Base-by-base conservation (phyloP, 2,888 invertebrate species). In the Clistopyga incitator region DNA sequence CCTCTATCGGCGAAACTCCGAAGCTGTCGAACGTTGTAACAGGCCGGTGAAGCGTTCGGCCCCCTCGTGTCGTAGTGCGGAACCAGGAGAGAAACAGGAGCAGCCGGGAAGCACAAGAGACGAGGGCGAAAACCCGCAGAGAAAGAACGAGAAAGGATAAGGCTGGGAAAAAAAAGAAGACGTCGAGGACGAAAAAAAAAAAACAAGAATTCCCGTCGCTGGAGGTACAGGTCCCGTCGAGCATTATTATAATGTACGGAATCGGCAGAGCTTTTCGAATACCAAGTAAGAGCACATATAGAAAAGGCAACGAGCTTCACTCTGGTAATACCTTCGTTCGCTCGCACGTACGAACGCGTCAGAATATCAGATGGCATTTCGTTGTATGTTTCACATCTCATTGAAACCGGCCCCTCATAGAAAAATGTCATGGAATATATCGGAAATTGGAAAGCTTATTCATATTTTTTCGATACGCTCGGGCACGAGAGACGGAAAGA, bases 391-490 rank as follows among this genome's bases (percentile, higher is more conserved):
- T 90, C 91, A 90, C 90, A 89, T 91, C 90, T 91, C 90, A 92
- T 91, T 92, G 90, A 91, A 92, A 89, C 88, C 91, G 88, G 59
- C 75, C 90, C 90, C 91, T 91, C 89, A 90, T 90, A 90, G 92
- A 92, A 92, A 92, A 92, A 92, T 92, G 92, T 92, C 92, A 92
- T 89, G 91, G 89, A 91, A 90, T 90, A 91, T 91, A 91, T 91
- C 92, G 92, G 92, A 92, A 92, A 92, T 92, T 92, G 92, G 92
- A 92, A 92, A 92, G 92, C 92, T 92, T 92, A 92, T 92, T 92
- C 92, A 92, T 91, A 92, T 86, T 84, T 85, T 92, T 90, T 91
- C 90, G 91, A 92, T 92, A 91, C 86, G 86, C 82, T 81, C 84
- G 82, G 78, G 86, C 78, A 84, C 68, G 78, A 76, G 82, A 78